These are phyloP conservation scores for Hoplostethus mediterraneus DNA, from an alignment of 2,797 vertebrate genomes.

Conservation along the genomic window DNA sequence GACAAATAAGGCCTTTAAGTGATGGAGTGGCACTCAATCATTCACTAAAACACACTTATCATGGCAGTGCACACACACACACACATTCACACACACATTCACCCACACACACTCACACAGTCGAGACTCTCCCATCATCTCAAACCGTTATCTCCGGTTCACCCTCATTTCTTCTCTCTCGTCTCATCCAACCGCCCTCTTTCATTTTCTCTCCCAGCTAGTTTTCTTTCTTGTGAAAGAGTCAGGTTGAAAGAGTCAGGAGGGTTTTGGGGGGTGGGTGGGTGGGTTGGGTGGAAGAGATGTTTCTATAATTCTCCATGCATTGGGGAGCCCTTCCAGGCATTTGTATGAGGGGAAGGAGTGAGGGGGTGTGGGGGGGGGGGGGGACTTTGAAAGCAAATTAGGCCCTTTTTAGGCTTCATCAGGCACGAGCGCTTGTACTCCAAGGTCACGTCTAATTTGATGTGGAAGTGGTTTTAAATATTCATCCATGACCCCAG, in stretches of 20 bases:
- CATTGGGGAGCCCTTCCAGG: constrained; percentile 48
- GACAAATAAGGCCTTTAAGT: too few relatives aligned
- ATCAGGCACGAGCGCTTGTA: constrained; percentile 55
- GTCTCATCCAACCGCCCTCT: constrained; percentile 2
- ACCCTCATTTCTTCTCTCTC: constrained; percentile 21
- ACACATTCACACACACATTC: too few relatives aligned
- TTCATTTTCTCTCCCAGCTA: neutral
- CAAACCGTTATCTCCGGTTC: neutral
- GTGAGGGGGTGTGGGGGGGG: neutral
- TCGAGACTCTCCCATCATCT: neutral
- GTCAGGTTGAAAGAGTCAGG: neutral
- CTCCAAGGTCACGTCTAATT: constrained; percentile 81
- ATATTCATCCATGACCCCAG: constrained; percentile 81
- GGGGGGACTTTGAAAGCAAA: constrained; percentile 60
- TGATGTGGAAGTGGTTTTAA: constrained; percentile 75
- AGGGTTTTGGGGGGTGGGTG: neutral
- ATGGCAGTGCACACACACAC: too few relatives aligned
- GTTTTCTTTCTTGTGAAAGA: neutral
- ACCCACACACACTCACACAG: too few relatives aligned
- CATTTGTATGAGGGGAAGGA: constrained; percentile 43
- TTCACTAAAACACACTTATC: too few relatives aligned
- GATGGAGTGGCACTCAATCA: too few relatives aligned
- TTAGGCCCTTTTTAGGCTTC: constrained; percentile 65
- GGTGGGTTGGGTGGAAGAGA: constrained; percentile 19
- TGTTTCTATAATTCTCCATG: constrained; percentile 42